These are phyloP conservation scores for Chloroceryle inda DNA, from an alignment of 2,797 vertebrate genomes.

Conservation along the genomic window DNA sequence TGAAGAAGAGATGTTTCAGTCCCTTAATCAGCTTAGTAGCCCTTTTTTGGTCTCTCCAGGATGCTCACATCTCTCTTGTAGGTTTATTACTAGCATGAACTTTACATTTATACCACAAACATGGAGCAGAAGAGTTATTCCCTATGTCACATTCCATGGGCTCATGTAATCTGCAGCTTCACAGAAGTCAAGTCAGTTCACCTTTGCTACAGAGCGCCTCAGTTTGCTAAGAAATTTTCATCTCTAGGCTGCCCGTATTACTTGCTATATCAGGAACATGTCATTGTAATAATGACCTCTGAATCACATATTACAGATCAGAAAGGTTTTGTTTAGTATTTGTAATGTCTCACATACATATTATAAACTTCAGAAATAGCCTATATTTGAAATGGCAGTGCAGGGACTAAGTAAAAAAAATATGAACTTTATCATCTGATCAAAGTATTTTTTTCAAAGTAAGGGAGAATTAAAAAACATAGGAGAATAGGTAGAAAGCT, in stretches of 20 bases:
- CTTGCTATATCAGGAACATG: not conserved
- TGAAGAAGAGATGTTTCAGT: not conserved
- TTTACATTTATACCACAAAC: not conserved
- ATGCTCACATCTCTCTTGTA: rapidly evolving
- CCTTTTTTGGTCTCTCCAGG: not conserved
- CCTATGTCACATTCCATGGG: not conserved
- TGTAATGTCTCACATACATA: not conserved
- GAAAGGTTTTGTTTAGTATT: not conserved
- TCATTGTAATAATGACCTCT: not conserved
- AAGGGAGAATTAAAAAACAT: not conserved
- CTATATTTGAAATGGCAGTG: not conserved
- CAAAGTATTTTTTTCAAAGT: not conserved
- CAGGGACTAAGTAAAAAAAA: not conserved
- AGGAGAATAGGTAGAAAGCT: not conserved
- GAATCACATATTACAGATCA: not conserved
- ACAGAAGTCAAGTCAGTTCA: rapidly evolving
- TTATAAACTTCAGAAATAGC: not conserved
- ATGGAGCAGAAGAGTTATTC: not conserved
- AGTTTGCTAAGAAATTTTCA: not conserved
- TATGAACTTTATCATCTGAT: rapidly evolving
- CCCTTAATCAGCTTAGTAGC: not conserved
- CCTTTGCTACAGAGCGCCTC: not conserved
- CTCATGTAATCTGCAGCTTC: not conserved
- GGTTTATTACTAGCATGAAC: not conserved
- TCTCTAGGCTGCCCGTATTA: not conserved